These are phyloP conservation scores for Antechinus stuartii DNA, from an alignment of 2,113 vertebrate genomes.

Conservation along the genomic window DNA sequence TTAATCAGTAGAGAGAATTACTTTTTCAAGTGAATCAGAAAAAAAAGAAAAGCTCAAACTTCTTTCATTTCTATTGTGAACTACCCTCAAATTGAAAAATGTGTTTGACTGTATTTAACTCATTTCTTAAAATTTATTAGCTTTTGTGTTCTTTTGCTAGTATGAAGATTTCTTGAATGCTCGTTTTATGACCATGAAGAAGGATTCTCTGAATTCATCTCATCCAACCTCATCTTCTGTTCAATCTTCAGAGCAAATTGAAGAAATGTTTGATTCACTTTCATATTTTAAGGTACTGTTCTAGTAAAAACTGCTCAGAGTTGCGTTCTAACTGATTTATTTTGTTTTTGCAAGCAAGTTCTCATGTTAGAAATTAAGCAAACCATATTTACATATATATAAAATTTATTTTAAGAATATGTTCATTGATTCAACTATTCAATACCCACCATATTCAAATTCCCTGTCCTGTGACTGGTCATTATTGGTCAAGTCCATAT, in stretches of 20 bases:
- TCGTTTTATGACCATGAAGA: slow-evolving; percentile 90
- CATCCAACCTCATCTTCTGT: slow-evolving; percentile 92
- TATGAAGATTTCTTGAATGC: slow-evolving; percentile 91
- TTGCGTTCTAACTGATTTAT: slow-evolving; percentile 58
- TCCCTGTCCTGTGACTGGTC: background rate
- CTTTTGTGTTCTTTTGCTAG: slow-evolving; percentile 81
- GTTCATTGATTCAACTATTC: background rate
- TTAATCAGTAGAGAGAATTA: background rate
- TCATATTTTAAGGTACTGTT: slow-evolving; percentile 95
- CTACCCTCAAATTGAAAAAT: background rate
- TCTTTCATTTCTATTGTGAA: background rate
- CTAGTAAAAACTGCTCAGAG: slow-evolving; percentile 13
- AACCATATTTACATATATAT: background rate
- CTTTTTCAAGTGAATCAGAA: background rate
- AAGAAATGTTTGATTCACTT: slow-evolving; percentile 97
- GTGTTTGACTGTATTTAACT: background rate
- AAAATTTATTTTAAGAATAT: background rate
- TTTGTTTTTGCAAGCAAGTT: slow-evolving; percentile 36
- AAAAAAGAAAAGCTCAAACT: background rate
- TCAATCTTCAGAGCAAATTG: slow-evolving; percentile 91
- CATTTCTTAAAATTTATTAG: slow-evolving; percentile 22
- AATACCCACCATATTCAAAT: background rate
- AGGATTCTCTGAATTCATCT: slow-evolving; percentile 94
- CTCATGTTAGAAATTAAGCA: slow-evolving; percentile 40
- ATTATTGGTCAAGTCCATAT: background rate